phyloP scores from a whole-genome alignment of 2,888 invertebrate species.

The Troides aeacus region DNA sequence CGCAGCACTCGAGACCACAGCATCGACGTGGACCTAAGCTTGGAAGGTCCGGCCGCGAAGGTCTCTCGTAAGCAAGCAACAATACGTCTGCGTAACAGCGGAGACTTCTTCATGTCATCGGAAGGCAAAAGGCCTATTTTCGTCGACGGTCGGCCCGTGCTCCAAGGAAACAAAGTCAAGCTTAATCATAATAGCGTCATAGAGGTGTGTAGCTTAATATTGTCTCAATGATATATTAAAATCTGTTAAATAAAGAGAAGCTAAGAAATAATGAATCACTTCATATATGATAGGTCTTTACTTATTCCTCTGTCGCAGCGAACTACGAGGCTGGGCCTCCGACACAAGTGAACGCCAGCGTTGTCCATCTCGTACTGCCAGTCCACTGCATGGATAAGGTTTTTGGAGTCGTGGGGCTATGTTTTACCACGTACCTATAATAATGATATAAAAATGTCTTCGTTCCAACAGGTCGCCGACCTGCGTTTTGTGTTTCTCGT shows the following conservation, averaged over 20 bases:
- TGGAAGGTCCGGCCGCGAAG: slow-evolving; percentile 97
- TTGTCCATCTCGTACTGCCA: too few relatives aligned
- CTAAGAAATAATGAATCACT: too few relatives aligned
- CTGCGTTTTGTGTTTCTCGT: slow-evolving; percentile 95
- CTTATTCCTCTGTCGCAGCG: too few relatives aligned
- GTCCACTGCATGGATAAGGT: too few relatives aligned
- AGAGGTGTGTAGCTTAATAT: slow-evolving; percentile 81
- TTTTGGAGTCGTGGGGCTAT: background rate
- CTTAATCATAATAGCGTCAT: slow-evolving; percentile 96
- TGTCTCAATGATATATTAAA: background rate
- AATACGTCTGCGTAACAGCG: slow-evolving; percentile 92
- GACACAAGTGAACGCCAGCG: too few relatives aligned
- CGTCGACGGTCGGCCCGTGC: slow-evolving; percentile 94
- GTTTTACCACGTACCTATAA: background rate
- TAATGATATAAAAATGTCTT: slow-evolving; percentile 14
- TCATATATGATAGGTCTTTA: too few relatives aligned
- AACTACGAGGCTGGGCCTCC: too few relatives aligned
- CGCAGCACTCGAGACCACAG: slow-evolving; percentile 91
- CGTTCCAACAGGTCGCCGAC: slow-evolving; percentile 86
- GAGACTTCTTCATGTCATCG: slow-evolving; percentile 96
- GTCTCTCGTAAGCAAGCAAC: slow-evolving; percentile 96
- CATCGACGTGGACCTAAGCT: slow-evolving; percentile 95
- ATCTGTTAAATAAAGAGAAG: background rate
- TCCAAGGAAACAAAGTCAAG: slow-evolving; percentile 93
- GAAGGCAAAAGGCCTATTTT: slow-evolving; percentile 97